These are phyloP conservation scores for Dynastes grantii DNA, from an alignment of 2,888 invertebrate genomes.

Conservation along the genomic window DNA sequence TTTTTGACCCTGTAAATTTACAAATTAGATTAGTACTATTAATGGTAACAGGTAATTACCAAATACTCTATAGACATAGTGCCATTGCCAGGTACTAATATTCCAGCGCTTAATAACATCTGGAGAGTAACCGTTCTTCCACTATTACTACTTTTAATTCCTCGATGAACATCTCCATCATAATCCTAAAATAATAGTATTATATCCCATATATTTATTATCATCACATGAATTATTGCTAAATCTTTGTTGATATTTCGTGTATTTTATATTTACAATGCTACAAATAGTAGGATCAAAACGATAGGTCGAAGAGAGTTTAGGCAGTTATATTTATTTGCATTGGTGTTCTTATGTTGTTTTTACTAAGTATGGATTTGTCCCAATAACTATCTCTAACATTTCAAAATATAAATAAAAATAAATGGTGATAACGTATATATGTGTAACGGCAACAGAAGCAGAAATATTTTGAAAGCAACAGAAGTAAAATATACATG, in stretches of 20 bases:
- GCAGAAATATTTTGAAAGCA: too few relatives aligned
- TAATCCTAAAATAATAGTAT: conserved; percentile 62
- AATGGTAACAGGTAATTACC: conserved; percentile 71
- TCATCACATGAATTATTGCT: neutral
- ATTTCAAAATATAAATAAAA: too few relatives aligned
- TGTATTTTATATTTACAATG: neutral
- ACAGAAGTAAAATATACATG: too few relatives aligned
- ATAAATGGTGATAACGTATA: too few relatives aligned
- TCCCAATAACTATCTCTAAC: too few relatives aligned
- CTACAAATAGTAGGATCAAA: too few relatives aligned
- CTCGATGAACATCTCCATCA: conserved; percentile 63
- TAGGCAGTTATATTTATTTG: too few relatives aligned
- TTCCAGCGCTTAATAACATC: conserved; percentile 88
- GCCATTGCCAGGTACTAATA: conserved; percentile 87
- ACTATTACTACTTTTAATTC: conserved; percentile 61
- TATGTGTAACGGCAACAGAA: too few relatives aligned
- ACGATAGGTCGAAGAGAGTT: too few relatives aligned
- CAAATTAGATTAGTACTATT: conserved; percentile 43
- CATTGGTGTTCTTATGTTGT: too few relatives aligned
- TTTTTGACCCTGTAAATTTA: conserved; percentile 82
- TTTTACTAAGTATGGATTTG: too few relatives aligned
- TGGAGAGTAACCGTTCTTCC: conserved; percentile 82
- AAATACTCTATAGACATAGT: conserved; percentile 93
- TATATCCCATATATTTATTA: neutral
- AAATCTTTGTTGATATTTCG: neutral